Conservation (phyloP, 2,888 invertebrate genomes). For the Diaperis boleti region DNA sequence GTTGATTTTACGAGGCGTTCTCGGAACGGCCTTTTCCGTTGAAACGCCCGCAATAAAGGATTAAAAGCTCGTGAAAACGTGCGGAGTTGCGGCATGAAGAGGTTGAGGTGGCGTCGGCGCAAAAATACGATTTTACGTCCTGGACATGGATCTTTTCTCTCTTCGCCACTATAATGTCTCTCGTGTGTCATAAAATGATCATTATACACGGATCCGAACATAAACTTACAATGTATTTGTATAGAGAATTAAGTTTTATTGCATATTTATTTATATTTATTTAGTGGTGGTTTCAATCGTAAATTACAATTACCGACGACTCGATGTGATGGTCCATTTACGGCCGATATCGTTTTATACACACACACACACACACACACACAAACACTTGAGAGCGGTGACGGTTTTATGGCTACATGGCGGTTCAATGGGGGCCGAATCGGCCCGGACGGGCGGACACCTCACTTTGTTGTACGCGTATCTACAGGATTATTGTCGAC, state of each 20-base stretch:
- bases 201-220: conserved; percentile 56
- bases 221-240: conserved; percentile 59
- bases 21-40: conserved; percentile 24
- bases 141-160: conserved; percentile 38
- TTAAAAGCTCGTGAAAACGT: conserved; percentile 36
- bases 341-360: conserved; percentile 41
- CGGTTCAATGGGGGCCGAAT: conserved; percentile 1
- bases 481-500: too few relatives aligned
- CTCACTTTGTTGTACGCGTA: too few relatives aligned
- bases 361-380: too few relatives aligned
- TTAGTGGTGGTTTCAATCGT: conserved; percentile 45
- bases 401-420: conserved; percentile 13
- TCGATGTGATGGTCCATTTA: conserved; percentile 42
- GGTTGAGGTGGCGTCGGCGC: conserved; percentile 25
- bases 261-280: conserved; percentile 47
- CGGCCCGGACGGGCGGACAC: too few relatives aligned
- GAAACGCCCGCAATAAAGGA: conserved; percentile 30
- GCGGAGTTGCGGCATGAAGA: conserved; percentile 23
- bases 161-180: conserved; percentile 48
- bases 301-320: conserved; percentile 47
- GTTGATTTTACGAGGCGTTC: conserved; percentile 20
- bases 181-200: conserved; percentile 54
- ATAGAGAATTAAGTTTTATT: conserved; percentile 57
- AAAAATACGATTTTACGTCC: conserved; percentile 37
- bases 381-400: too few relatives aligned